A percentile compares a stretch with the other conserved stretches of the same genome.
These are phyloP conservation scores for Anolis carolinensis DNA, from an alignment of 2,113 vertebrate genomes.

Conservation along the genomic window DNA sequence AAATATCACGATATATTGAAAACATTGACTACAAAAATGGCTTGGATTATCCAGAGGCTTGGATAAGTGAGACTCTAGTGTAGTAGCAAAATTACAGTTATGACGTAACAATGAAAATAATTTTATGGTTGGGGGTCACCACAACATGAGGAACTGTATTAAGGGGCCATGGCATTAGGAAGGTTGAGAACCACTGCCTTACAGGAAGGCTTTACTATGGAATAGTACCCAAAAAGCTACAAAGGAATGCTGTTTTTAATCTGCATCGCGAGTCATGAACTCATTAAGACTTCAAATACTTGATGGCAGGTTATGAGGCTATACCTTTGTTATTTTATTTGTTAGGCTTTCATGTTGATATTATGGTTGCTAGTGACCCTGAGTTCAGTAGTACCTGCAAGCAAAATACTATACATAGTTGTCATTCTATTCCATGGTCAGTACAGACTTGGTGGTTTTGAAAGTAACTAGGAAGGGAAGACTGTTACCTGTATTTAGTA, in stretches of 20 bases:
- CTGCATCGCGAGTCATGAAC: conserved; percentile 1
- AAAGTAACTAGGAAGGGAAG: neutral
- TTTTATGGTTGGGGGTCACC: too few species aligned
- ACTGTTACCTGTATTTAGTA: neutral
- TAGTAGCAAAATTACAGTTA: too few species aligned
- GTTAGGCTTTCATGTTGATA: conserved; percentile 51
- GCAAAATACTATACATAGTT: conserved; percentile 70
- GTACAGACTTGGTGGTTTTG: conserved; percentile 28
- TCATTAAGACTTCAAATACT: conserved; percentile 28
- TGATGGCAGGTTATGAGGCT: conserved; percentile 30
- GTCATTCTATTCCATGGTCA: conserved; percentile 66
- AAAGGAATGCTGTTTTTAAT: rapidly evolving
- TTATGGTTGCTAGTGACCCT: conserved; percentile 58
- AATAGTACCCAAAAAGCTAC: neutral
- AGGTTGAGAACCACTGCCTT: too few species aligned
- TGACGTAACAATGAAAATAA: too few species aligned
- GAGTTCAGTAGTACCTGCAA: conserved; percentile 59
- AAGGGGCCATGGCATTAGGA: too few species aligned
- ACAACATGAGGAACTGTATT: too few species aligned
- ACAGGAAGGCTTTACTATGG: too few species aligned
- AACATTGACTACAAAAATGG: too few species aligned
- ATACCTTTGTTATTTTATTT: conserved; percentile 28
- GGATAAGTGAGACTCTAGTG: too few species aligned
- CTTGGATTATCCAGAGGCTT: too few species aligned
- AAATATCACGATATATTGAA: too few species aligned